Percentiles rank a stretch among this genome's conserved stretches.
These are phyloP conservation scores for Puffinus mauretanicus DNA, from an alignment of 2,113 vertebrate genomes.

Conservation along the genomic window DNA sequence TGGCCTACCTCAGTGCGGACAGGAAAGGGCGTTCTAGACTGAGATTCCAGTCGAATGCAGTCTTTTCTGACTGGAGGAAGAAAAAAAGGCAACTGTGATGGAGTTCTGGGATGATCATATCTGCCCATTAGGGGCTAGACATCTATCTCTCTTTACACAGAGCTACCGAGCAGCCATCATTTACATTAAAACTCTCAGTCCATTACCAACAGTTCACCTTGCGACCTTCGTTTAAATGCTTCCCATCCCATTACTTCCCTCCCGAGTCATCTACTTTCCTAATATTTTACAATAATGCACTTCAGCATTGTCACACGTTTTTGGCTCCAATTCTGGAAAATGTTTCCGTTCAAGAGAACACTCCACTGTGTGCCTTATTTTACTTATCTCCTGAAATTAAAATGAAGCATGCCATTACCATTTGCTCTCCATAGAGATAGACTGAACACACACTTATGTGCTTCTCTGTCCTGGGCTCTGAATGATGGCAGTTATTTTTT, in stretches of 20 bases:
- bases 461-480: background rate
- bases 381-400: conserved; percentile 37
- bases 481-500: background rate
- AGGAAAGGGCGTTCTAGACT: background rate
- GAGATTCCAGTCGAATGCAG: background rate
- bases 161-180: background rate
- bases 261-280: background rate
- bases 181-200: conserved; percentile 22
- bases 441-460: background rate
- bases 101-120: background rate
- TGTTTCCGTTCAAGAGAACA: background rate
- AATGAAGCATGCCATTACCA: background rate
- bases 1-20: background rate
- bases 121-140: background rate
- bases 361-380: conserved; percentile 2
- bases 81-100: background rate
- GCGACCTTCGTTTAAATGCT: background rate
- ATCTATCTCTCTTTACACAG: conserved; percentile 23
- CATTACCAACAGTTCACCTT: conserved; percentile 33
- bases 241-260: conserved; percentile 33
- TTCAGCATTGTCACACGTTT: conserved; percentile 28
- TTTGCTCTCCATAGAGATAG: background rate
- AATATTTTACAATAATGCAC: conserved; percentile 17
- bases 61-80: background rate
- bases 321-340: conserved; percentile 29